These are phyloP conservation scores for Botia kubotai DNA, from an alignment of 2,797 vertebrate genomes.

Conservation along the genomic window DNA sequence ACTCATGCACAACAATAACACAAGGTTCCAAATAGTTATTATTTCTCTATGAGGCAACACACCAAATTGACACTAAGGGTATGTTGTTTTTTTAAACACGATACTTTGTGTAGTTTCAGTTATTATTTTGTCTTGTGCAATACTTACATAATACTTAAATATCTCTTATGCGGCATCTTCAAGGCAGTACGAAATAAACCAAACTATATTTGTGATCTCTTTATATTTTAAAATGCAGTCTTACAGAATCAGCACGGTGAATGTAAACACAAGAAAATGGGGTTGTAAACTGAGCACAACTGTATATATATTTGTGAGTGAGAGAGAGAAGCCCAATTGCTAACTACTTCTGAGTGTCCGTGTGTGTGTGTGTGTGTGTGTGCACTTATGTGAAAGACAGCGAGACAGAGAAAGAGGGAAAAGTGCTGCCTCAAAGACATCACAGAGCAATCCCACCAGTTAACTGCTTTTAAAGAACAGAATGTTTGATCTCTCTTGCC, in stretches of 20 bases:
- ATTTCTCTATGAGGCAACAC: neutral
- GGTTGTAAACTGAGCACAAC: neutral
- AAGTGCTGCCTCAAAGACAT: neutral
- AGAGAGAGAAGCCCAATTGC: slow-evolving; percentile 12
- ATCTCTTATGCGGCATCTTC: too few relatives aligned
- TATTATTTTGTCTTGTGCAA: too few relatives aligned
- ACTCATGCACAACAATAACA: neutral
- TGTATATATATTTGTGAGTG: neutral
- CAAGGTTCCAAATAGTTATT: neutral
- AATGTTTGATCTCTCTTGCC: slow-evolving; percentile 35
- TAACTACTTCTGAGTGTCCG: slow-evolving; percentile 16
- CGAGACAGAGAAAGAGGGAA: neutral
- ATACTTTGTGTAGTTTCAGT: neutral
- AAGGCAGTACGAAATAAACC: too few relatives aligned
- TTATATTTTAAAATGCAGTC: too few relatives aligned
- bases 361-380: slow-evolving; percentile 10
- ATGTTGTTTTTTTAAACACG: neutral
- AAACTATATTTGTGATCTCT: too few relatives aligned
- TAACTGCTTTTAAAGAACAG: slow-evolving; percentile 41
- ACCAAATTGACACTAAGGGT: neutral
- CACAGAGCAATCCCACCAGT: slow-evolving; percentile 28
- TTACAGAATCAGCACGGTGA: too few relatives aligned
- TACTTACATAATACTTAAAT: too few relatives aligned
- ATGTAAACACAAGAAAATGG: too few relatives aligned
- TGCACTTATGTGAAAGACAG: neutral